These are phyloP conservation scores for Caenorhabditis sp. DNA, from an alignment of 2,888 invertebrate genomes.

Conservation along the genomic window DNA sequence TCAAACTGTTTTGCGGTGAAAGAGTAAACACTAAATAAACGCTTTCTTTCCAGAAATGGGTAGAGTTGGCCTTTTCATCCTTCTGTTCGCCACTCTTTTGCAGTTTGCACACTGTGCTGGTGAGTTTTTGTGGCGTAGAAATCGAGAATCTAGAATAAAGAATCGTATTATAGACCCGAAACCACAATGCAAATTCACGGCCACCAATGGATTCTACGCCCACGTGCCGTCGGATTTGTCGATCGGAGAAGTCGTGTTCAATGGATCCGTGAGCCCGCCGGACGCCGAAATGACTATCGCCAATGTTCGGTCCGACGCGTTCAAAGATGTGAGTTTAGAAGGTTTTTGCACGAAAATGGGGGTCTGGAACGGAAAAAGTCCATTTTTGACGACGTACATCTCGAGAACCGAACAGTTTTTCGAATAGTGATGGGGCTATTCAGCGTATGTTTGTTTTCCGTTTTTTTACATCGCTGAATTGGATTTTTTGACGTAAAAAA, in stretches of 20 bases:
- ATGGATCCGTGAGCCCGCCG: slow-evolving; percentile 71
- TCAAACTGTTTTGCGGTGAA: background rate
- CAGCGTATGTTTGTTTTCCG: too few relatives aligned
- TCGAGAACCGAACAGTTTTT: too few relatives aligned
- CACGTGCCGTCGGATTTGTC: slow-evolving; percentile 39
- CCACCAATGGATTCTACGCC: slow-evolving; percentile 44
- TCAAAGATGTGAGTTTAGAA: slow-evolving; percentile 47
- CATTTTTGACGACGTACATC: too few relatives aligned
- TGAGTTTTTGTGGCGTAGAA: background rate
- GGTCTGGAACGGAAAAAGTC: too few relatives aligned
- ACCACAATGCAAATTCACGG: slow-evolving; percentile 45
- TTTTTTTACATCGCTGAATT: too few relatives aligned
- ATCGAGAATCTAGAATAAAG: too few relatives aligned
- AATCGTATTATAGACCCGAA: too few relatives aligned
- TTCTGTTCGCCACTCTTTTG: slow-evolving; percentile 21
- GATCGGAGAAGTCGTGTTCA: slow-evolving; percentile 67
- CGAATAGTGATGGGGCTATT: too few relatives aligned
- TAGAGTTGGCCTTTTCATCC: slow-evolving; percentile 40
- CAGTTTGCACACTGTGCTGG: background rate
- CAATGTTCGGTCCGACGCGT: slow-evolving; percentile 69
- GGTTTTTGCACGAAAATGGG: too few relatives aligned
- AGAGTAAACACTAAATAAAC: background rate
- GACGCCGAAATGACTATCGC: slow-evolving; percentile 69
- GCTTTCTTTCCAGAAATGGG: slow-evolving; percentile 31
- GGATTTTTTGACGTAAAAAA: too few relatives aligned